Conservation (phyloP, 2,113 vertebrate genomes). For the Lynx canadensis region DNA sequence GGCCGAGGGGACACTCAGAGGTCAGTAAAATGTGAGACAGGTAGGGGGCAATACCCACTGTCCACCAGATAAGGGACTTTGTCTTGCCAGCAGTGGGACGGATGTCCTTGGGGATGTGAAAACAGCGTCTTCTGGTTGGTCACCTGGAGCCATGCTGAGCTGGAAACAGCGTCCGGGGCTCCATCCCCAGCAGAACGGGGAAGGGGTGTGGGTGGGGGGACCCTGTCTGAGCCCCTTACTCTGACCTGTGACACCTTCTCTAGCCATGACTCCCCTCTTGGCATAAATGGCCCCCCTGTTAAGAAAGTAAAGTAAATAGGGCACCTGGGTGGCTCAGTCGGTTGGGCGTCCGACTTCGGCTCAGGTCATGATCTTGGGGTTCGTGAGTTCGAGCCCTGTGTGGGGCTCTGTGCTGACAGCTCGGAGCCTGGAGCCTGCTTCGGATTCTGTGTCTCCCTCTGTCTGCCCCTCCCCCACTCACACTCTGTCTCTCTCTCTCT, state of each 20-base stretch:
- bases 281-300: background rate
- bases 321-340: no score
- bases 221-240: background rate
- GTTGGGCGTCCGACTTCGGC: no score
- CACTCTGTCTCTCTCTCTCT: no score
- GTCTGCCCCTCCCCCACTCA: no score
- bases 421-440: no score
- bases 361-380: no score
- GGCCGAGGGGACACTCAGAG: background rate
- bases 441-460: no score
- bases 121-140: background rate
- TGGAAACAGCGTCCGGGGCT: background rate
- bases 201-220: no score
- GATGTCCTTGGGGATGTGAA: background rate
- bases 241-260: background rate
- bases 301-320: no score
- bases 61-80: background rate
- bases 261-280: background rate
- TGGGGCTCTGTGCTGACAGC: no score
- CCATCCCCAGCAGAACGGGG: background rate
- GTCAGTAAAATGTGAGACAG: background rate
- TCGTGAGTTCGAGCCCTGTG: no score
- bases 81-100: background rate
- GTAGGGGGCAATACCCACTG: background rate
- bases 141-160: background rate